A percentile compares a stretch with the other conserved stretches of the same genome.
Conservation (phyloP, 2,797 vertebrate genomes). For the Dendrocincla tyrannina region DNA sequence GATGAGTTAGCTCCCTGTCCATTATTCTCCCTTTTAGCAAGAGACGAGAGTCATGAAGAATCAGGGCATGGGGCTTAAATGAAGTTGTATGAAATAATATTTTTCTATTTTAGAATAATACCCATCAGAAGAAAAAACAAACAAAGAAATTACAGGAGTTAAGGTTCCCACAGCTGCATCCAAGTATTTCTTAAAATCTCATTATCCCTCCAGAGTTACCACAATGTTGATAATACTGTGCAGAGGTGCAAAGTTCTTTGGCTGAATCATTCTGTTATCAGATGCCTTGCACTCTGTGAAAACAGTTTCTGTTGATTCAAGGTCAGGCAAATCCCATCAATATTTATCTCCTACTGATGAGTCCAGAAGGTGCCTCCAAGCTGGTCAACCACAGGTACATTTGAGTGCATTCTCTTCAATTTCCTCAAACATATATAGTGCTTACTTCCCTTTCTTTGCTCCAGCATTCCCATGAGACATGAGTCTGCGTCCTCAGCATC, state of each 20-base stretch:
- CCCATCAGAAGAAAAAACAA: background rate
- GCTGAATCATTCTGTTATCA: conserved; percentile 3
- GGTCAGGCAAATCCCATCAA: background rate
- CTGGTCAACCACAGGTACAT: background rate
- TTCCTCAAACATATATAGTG: background rate
- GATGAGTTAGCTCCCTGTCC: background rate
- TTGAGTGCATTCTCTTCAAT: background rate
- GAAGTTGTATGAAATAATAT: conserved; percentile 7
- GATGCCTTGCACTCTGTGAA: background rate
- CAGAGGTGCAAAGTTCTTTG: background rate
- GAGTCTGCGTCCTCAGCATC: background rate
- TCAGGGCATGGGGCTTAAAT: background rate
- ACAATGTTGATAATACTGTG: background rate
- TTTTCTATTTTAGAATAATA: conserved; percentile 45
- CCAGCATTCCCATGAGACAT: background rate
- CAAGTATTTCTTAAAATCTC: background rate
- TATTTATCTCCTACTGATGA: background rate
- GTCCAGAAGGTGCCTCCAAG: background rate
- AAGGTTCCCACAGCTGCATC: background rate
- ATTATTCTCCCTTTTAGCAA: background rate
- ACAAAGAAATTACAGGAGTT: background rate
- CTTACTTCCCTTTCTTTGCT: background rate
- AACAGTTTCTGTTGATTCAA: conserved; percentile 21
- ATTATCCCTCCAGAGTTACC: background rate
- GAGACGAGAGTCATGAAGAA: background rate